Conservation (phyloP, 2,797 vertebrate species). For the Pteropus rufus region DNA sequence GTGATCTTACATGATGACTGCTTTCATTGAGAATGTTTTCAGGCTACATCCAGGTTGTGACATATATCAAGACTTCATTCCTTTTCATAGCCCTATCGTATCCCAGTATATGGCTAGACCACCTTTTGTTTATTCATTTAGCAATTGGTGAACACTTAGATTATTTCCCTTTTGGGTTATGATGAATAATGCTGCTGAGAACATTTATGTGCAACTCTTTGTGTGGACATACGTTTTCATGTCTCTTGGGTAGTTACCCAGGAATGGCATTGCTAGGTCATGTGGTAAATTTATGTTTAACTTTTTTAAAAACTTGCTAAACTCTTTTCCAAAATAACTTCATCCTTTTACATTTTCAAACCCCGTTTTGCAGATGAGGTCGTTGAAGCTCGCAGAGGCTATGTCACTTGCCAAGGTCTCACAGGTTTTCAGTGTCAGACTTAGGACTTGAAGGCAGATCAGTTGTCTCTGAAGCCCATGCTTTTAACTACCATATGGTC, state of each 20-base stretch:
- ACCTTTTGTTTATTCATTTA: not conserved
- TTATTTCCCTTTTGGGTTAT: not conserved
- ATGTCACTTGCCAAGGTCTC: not conserved
- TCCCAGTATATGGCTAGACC: not conserved
- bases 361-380: not conserved
- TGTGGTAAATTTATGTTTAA: not conserved
- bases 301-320: not conserved
- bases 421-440: not conserved
- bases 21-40: not conserved
- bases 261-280: not conserved
- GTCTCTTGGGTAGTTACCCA: not conserved
- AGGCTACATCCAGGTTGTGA: not conserved
- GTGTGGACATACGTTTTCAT: not conserved
- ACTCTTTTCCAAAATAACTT: not conserved
- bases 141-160: not conserved
- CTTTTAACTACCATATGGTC: not conserved
- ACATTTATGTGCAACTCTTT: not conserved
- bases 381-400: not conserved
- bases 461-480: not conserved
- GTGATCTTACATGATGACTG: not conserved
- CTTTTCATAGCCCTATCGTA: not conserved
- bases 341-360: not conserved
- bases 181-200: not conserved
- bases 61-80: rapidly evolving
- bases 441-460: not conserved